Base-by-base conservation (phyloP, 2,888 invertebrate genomes). In the Aporophyla lueneburgensis region DNA sequence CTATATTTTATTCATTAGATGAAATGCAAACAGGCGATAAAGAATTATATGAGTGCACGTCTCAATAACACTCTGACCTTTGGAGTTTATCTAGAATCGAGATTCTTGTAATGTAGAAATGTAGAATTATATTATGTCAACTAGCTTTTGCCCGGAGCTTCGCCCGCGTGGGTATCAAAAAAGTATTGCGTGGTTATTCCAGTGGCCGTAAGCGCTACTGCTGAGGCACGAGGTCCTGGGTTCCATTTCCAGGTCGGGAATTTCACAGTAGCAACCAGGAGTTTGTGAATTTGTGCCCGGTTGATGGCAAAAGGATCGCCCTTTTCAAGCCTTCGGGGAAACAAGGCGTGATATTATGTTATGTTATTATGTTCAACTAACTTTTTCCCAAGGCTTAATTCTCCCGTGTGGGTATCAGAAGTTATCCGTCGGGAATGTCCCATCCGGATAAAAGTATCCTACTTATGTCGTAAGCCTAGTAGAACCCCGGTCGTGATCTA, bases 31-130 rank as follows among this genome's bases (percentile, higher is more conserved):
- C 12, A n/a, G 10, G 5, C 40, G 14, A 14, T 19, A 46, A 33
- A 24, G 14, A 59, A 21, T 46, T 49, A 54, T 3, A 27, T 51
- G 46, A 66, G 12, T 43, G 33, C 53, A 68, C 5, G 63, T 43
- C 46, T n/a, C 49, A 46, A 70, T 72, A 63, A 74, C 27, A 66
- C 66, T 74, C 63, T 78, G 73, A 85, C 79, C 79, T 85, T 76
- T 76, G 14, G 21, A 14, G 27, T 75, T 63, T 66, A 24, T 71
- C 16, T 16, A 53, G 1, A 33, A 53, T 16, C 24, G 27, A 80
- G 46, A 67, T 54, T 54, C 12, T 43, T 40, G 53, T 21, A 2
- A 1, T 58, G 53, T 27, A 62, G 21, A 58, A 58, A 56, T 19
- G 4, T 19, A 27, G 16, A 54, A 80, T 66, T 21, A 53, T 46